Percentiles rank a stretch among this genome's conserved stretches.
These are phyloP conservation scores for Dryocosmus kuriphilus DNA, from an alignment of 2,888 invertebrate genomes.

Conservation along the genomic window DNA sequence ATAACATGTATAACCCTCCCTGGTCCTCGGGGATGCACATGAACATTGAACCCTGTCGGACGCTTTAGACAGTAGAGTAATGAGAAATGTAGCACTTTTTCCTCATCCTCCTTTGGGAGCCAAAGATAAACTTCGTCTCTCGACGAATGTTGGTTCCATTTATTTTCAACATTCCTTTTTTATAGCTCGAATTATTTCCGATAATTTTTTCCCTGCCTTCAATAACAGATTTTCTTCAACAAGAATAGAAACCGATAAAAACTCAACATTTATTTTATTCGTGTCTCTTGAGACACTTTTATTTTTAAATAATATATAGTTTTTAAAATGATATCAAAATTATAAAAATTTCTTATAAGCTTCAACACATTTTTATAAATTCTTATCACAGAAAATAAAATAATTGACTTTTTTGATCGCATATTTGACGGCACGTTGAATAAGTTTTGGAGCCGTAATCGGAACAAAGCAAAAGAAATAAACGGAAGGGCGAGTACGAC, in stretches of 20 bases:
- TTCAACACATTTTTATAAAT: too few species aligned
- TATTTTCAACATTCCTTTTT: background rate
- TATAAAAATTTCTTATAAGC: too few species aligned
- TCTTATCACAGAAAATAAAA: too few species aligned
- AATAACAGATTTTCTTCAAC: background rate
- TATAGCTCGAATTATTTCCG: background rate
- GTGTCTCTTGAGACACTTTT: background rate
- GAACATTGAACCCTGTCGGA: constrained; percentile 3
- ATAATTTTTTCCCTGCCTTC: background rate
- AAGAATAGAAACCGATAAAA: background rate
- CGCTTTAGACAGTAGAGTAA: constrained; percentile 33
- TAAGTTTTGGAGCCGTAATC: background rate
- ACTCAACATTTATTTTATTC: background rate
- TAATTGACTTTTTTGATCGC: background rate
- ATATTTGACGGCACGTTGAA: background rate
- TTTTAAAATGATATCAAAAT: too few species aligned
- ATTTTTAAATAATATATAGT: too few species aligned
- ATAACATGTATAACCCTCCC: background rate
- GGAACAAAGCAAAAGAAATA: background rate
- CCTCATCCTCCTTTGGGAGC: background rate
- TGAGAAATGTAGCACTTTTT: constrained; percentile 14
- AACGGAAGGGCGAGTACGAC: background rate
- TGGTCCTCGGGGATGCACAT: constrained; percentile 15
- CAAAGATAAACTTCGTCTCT: background rate
- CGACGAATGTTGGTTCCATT: background rate